phyloP scores from a whole-genome alignment of 1,140 invertebrate genomes.

The Lepidotrigona ventralis region DNA sequence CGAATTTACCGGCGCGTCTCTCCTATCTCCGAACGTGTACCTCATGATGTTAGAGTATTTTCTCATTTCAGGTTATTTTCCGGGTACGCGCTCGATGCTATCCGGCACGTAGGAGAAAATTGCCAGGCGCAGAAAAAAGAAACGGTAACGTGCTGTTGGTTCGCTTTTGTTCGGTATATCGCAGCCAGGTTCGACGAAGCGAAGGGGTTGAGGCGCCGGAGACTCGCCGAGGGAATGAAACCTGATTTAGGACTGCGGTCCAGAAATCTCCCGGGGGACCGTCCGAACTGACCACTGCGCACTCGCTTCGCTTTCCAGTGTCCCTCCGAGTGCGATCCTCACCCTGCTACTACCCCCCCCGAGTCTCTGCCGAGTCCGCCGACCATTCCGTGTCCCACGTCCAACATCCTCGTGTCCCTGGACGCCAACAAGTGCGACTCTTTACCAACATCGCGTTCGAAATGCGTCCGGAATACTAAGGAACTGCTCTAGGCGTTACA shows the following conservation, averaged over 20 bases:
- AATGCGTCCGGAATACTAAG: conserved; percentile 75
- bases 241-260: conserved; percentile 79
- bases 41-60: conserved; percentile 55
- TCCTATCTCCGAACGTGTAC: conserved; percentile 8
- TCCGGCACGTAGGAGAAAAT: conserved; percentile 61
- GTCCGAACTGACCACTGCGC: conserved; percentile 74
- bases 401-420: conserved; percentile 70
- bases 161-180: conserved; percentile 60
- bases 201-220: conserved; percentile 68
- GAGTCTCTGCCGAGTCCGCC: conserved; percentile 24
- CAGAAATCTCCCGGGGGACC: conserved; percentile 75
- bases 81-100: conserved; percentile 36
- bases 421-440: conserved; percentile 78
- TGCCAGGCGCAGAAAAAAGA: conserved; percentile 52
- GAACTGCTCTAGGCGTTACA: conserved; percentile 39
- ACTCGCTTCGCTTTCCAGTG: conserved; percentile 76
- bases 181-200: conserved; percentile 37
- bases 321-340: conserved; percentile 73
- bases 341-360: conserved; percentile 52
- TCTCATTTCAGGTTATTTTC: conserved; percentile 53
- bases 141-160: conserved; percentile 51
- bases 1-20: neutral
- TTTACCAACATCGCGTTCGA: conserved; percentile 76
- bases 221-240: conserved; percentile 75
- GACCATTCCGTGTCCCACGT: conserved; percentile 67